phyloP scores from a whole-genome alignment of 1,140 invertebrate species.

The Argopecten irradians region DNA sequence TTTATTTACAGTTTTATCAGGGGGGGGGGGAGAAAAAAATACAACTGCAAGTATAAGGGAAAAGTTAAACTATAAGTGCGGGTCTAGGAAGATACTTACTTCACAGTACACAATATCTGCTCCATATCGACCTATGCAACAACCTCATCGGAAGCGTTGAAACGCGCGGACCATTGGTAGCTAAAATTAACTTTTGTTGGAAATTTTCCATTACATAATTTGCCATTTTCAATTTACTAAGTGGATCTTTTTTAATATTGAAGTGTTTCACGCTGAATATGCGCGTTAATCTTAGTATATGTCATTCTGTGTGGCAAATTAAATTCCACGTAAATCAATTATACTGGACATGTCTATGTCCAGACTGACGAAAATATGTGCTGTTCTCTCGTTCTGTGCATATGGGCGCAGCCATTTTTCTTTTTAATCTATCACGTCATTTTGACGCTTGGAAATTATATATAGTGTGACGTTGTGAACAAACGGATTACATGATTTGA shows the following conservation, averaged over 20 bases:
- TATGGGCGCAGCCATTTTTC: conserved; percentile 8
- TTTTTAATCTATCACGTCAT: background rate
- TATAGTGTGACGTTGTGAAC: background rate
- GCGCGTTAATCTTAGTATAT: too few species aligned
- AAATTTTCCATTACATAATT: conserved; percentile 53
- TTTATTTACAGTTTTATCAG: too few species aligned
- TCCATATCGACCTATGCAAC: conserved; percentile 96
- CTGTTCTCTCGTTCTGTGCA: background rate
- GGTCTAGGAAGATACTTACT: conserved; percentile 70
- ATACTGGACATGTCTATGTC: too few species aligned
- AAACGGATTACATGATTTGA: background rate
- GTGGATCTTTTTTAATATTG: background rate
- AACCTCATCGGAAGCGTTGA: conserved; percentile 95
- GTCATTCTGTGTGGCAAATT: too few species aligned
- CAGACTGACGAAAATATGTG: too few species aligned
- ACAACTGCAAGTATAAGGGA: too few species aligned
- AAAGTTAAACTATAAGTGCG: background rate
- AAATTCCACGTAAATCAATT: too few species aligned
- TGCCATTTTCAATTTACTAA: conserved; percentile 1
- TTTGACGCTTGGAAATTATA: background rate
- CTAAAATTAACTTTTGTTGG: conserved; percentile 85
- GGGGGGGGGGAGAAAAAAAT: too few species aligned
- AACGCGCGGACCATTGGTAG: conserved; percentile 98
- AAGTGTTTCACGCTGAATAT: background rate
- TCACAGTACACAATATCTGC: conserved; percentile 98